Conservation (phyloP, 2,113 vertebrate species). For the Perca flavescens region DNA sequence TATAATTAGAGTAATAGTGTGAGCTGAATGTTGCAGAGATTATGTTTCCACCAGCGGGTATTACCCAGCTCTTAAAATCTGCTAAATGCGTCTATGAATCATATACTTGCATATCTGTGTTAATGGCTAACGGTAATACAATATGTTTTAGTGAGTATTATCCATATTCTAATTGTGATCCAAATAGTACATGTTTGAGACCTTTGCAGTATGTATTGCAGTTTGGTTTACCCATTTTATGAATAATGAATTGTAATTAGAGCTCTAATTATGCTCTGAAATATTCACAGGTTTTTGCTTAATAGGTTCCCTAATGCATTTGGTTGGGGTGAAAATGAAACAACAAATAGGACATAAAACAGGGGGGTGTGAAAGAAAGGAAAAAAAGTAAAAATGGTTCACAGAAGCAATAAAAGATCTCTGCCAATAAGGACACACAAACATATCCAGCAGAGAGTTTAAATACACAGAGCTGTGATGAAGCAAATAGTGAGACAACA, state of each 20-base stretch:
- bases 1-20: slow-evolving; percentile 4
- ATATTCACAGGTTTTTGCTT: slow-evolving; percentile 72
- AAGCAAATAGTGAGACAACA: slow-evolving; percentile 36
- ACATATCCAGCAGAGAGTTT: slow-evolving; percentile 50
- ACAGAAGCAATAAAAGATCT: slow-evolving; percentile 49
- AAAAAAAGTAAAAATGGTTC: slow-evolving; percentile 46
- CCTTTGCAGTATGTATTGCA: slow-evolving; percentile 42
- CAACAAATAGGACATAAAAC: slow-evolving; percentile 67
- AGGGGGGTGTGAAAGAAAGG: slow-evolving; percentile 19
- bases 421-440: slow-evolving; percentile 51
- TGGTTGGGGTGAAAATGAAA: slow-evolving; percentile 62
- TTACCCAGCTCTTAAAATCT: slow-evolving; percentile 30
- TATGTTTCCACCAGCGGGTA: slow-evolving; percentile 12
- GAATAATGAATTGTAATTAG: slow-evolving; percentile 81
- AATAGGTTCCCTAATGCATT: slow-evolving; percentile 67
- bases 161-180: slow-evolving; percentile 49
- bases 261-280: slow-evolving; percentile 69
- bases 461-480: slow-evolving; percentile 45
- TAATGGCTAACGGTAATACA: slow-evolving; percentile 22
- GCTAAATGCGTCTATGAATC: slow-evolving; percentile 54
- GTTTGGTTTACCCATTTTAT: slow-evolving; percentile 62
- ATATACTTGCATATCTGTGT: slow-evolving; percentile 31
- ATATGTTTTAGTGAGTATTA: slow-evolving; percentile 47
- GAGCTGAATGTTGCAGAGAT: slow-evolving; percentile 20
- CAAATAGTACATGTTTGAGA: slow-evolving; percentile 48